Conservation (phyloP, 2,888 invertebrate species). For the Romanomermis culicivorax region DNA sequence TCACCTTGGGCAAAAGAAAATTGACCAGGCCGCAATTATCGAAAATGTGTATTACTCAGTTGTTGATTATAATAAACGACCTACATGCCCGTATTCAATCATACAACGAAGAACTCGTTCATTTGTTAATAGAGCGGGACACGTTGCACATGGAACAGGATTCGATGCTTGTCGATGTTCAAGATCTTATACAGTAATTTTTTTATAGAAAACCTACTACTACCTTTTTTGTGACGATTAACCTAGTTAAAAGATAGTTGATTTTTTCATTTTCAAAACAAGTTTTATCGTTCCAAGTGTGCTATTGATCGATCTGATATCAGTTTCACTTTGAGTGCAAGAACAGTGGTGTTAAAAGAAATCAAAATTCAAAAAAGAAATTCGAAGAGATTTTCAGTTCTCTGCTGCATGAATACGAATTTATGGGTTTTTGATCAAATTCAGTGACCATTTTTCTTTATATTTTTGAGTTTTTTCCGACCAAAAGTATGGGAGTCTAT, state of each 20-base stretch:
- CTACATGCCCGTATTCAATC: slow-evolving; percentile 73
- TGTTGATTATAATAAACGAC: slow-evolving; percentile 82
- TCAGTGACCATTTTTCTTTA: not conserved
- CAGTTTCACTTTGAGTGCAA: no score
- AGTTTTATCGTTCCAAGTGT: no score
- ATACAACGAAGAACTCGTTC: slow-evolving; percentile 68
- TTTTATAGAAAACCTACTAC: slow-evolving; percentile 4
- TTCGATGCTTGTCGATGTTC: slow-evolving; percentile 87
- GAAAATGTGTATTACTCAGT: slow-evolving; percentile 70
- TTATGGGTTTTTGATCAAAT: not conserved
- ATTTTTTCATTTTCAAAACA: no score
- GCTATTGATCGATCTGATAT: no score
- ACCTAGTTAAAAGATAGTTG: no score
- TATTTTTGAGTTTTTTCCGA: no score
- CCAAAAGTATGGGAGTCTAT: no score
- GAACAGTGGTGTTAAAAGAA: no score
- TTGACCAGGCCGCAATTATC: slow-evolving; percentile 28
- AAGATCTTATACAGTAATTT: slow-evolving; percentile 57
- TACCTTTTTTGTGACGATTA: not conserved
- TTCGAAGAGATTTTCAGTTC: no score
- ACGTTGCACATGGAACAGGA: slow-evolving; percentile 94
- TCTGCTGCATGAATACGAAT: no score
- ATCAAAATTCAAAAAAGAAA: no score
- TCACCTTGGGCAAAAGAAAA: slow-evolving; percentile 45
- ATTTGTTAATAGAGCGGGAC: slow-evolving; percentile 69